Conservation (phyloP, 23 tunicate genomes). For the Clavelina lepadiformis region DNA sequence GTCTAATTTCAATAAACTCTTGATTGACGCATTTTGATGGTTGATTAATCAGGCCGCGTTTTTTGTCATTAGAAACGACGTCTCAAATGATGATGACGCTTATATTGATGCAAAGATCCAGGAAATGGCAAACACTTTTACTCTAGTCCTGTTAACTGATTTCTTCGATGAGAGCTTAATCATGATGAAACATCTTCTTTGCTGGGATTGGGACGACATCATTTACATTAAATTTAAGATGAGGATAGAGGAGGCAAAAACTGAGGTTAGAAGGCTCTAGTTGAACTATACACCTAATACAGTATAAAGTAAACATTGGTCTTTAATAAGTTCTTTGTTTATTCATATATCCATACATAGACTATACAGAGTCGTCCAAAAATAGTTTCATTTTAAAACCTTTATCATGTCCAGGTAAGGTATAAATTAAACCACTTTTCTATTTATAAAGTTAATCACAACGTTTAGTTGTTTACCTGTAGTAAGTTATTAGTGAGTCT, state of each 20-base stretch:
- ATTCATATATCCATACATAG: too few relatives aligned
- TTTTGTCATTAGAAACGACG: slow-evolving; percentile 73
- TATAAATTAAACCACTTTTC: too few relatives aligned
- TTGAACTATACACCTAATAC: neutral
- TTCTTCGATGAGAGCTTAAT: slow-evolving; percentile 96
- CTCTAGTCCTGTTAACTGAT: slow-evolving; percentile 88
- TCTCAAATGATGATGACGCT: slow-evolving; percentile 68
- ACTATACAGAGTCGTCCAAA: too few relatives aligned
- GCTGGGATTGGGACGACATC: slow-evolving; percentile 99
- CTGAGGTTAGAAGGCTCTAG: slow-evolving; percentile 95
- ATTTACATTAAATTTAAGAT: slow-evolving; percentile 98
- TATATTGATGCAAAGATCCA: slow-evolving; percentile 78
- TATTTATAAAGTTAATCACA: too few relatives aligned
- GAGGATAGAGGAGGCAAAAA: slow-evolving; percentile 98
- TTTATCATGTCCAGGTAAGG: too few relatives aligned
- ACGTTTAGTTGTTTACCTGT: too few relatives aligned
- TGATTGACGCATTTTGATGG: too few relatives aligned
- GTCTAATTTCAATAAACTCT: too few relatives aligned
- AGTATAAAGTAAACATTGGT: neutral
- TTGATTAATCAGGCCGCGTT: too few relatives aligned
- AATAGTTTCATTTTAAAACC: too few relatives aligned
- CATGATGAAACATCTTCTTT: slow-evolving; percentile 90
- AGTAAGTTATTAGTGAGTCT: too few relatives aligned
- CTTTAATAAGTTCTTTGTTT: too few relatives aligned
- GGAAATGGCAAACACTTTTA: slow-evolving; percentile 79